A percentile compares a stretch with the other conserved stretches of the same genome.
Evolutionary conservation across 2,888 invertebrate species (phyloP).

Genomic region (Drosophila flavopinicola): DNA sequence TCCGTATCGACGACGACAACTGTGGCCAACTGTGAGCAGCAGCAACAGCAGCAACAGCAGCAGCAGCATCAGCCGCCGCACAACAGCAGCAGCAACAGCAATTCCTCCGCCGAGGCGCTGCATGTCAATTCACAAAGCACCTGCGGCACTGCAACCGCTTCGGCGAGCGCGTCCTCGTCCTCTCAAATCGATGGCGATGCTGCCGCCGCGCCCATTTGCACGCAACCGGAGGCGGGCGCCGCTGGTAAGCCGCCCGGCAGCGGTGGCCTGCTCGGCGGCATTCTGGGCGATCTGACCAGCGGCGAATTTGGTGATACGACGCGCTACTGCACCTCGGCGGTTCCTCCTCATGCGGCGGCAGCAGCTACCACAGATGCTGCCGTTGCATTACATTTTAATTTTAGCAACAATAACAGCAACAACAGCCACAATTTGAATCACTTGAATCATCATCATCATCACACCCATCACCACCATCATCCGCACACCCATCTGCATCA

Average conservation of each 20-base stretch:
- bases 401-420: constrained; percentile 81
- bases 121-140: constrained; percentile 81
- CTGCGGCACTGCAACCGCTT: constrained; percentile 37
- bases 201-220: constrained; percentile 82
- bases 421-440: constrained; percentile 71
- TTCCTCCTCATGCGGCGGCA: constrained; percentile 59
- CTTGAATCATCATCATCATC: constrained; percentile 63
- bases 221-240: constrained; percentile 84
- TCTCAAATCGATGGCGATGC: constrained; percentile 81
- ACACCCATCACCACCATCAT: constrained; percentile 63
- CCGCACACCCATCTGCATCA: constrained; percentile 65
- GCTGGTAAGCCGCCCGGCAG: constrained; percentile 78
- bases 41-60: constrained; percentile 27
- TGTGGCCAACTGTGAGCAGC: constrained; percentile 37
- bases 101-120: constrained; percentile 47
- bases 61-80: constrained; percentile 41
- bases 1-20: constrained; percentile 30
- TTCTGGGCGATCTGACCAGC: constrained; percentile 82
- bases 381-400: constrained; percentile 81
- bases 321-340: constrained; percentile 82
- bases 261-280: constrained; percentile 82
- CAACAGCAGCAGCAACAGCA: constrained; percentile 59
- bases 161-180: constrained; percentile 23
- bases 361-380: constrained; percentile 14
- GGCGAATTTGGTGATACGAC: constrained; percentile 84